Evolutionary conservation across 2,797 vertebrate species (phyloP).

Genomic region (Chrysocyon brachyurus): DNA sequence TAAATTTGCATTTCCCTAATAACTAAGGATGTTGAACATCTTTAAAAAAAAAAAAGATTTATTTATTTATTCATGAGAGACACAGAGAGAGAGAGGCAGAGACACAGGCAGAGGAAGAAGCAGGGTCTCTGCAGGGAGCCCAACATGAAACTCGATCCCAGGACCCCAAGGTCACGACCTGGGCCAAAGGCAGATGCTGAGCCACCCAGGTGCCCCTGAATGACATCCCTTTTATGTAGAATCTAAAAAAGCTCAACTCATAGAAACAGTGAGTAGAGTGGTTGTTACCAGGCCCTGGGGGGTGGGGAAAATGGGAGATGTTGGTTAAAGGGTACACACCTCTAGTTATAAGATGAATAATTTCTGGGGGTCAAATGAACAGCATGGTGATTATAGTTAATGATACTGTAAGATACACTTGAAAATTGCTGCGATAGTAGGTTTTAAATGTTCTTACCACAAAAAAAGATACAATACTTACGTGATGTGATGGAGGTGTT

Average conservation of each 20-base stretch:
- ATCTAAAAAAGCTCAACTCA: not conserved
- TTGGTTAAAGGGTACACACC: not conserved
- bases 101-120: too few relatives aligned
- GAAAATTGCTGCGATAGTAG: not conserved
- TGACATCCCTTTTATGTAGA: not conserved
- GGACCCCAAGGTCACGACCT: too few relatives aligned
- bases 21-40: not conserved
- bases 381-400: not conserved
- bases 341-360: not conserved
- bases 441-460: not conserved
- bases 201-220: too few relatives aligned
- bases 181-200: too few relatives aligned
- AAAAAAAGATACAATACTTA: not conserved
- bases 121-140: too few relatives aligned
- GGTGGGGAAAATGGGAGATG: not conserved
- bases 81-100: too few relatives aligned
- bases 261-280: not conserved
- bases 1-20: not conserved
- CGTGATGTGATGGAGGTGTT: not conserved
- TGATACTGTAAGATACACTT: not conserved
- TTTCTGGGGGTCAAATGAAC: not conserved
- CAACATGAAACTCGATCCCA: too few relatives aligned
- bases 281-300: not conserved
- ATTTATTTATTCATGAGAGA: too few relatives aligned
- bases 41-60: not conserved